phyloP scores from a whole-genome alignment of 2,888 invertebrate genomes.

The Kuschelorhynchus macadamiae region DNA sequence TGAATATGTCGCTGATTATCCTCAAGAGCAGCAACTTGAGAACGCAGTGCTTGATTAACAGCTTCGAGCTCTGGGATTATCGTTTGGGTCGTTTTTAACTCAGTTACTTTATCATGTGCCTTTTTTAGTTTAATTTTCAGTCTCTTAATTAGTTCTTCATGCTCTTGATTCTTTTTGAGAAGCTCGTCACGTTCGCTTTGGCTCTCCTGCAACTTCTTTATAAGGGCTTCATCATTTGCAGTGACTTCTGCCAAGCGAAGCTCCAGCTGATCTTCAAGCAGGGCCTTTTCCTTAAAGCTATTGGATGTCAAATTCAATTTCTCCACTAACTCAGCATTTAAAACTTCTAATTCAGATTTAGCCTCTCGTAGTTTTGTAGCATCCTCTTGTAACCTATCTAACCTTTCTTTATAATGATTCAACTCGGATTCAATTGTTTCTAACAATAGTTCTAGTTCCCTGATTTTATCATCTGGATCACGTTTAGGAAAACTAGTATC shows the following conservation, averaged over 20 bases:
- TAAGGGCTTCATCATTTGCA: slow-evolving; percentile 76
- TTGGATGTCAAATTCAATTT: slow-evolving; percentile 73
- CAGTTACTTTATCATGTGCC: slow-evolving; percentile 55
- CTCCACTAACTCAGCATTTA: slow-evolving; percentile 74
- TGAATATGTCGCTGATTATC: slow-evolving; percentile 69
- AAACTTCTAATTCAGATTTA: slow-evolving; percentile 74
- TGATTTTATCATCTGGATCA: slow-evolving; percentile 76
- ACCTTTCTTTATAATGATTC: slow-evolving; percentile 75
- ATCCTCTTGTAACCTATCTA: slow-evolving; percentile 78
- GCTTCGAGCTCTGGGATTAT: slow-evolving; percentile 66
- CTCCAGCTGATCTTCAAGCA: slow-evolving; percentile 76
- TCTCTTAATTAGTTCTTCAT: slow-evolving; percentile 55
- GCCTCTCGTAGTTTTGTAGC: slow-evolving; percentile 75
- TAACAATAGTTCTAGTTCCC: slow-evolving; percentile 81
- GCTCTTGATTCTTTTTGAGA: slow-evolving; percentile 53
- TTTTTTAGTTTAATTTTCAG: slow-evolving; percentile 57
- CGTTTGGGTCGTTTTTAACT: slow-evolving; percentile 54
- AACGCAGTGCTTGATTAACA: slow-evolving; percentile 69
- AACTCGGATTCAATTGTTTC: slow-evolving; percentile 81
- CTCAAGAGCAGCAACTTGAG: slow-evolving; percentile 69
- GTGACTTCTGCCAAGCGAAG: slow-evolving; percentile 75
- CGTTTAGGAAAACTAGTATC: slow-evolving; percentile 48
- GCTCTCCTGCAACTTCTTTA: slow-evolving; percentile 73
- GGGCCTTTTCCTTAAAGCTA: slow-evolving; percentile 71
- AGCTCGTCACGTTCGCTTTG: slow-evolving; percentile 57